A percentile compares a stretch with the other conserved stretches of the same genome.
Conservation (phyloP, 2,888 invertebrate genomes). For the Drosophila mettleri region DNA sequence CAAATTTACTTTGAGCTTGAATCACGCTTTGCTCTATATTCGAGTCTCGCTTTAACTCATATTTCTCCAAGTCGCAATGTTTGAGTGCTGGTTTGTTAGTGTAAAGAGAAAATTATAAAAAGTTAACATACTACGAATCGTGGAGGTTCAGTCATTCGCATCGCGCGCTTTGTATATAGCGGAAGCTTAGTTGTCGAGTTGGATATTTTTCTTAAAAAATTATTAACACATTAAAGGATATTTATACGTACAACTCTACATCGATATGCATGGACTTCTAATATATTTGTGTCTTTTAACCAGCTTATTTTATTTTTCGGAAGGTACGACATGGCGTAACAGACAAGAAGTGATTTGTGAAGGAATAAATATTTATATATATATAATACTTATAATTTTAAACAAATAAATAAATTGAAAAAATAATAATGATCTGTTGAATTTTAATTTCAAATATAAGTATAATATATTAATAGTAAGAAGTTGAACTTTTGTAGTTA, state of each 20-base stretch:
- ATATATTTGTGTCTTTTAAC: conserved; percentile 65
- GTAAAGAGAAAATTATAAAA: conserved; percentile 75
- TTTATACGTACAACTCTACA: conserved; percentile 9
- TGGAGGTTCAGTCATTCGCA: conserved; percentile 69
- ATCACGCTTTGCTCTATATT: conserved; percentile 77
- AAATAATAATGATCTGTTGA: neutral
- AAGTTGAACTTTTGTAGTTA: neutral
- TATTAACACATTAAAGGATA: conserved; percentile 47
- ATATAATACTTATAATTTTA: neutral
- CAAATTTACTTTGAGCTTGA: conserved; percentile 27
- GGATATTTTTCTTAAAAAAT: conserved; percentile 30
- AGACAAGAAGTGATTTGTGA: conserved; percentile 4
- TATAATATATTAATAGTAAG: neutral
- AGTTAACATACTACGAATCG: conserved; percentile 60
- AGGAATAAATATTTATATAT: too few relatives aligned
- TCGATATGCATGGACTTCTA: conserved; percentile 58
- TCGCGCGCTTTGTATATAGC: conserved; percentile 61
- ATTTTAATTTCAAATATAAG: neutral
- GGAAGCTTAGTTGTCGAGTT: conserved; percentile 47
- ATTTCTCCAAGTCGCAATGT: conserved; percentile 43
- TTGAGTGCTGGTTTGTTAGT: conserved; percentile 13
- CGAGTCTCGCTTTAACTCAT: conserved; percentile 53
- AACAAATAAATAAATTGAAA: neutral
- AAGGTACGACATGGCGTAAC: conserved; percentile 71
- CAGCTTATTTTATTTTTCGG: conserved; percentile 83